Evolutionary conservation across 2,888 invertebrate genomes (phyloP).

Genomic region (Caenorhabditis afra): DNA sequence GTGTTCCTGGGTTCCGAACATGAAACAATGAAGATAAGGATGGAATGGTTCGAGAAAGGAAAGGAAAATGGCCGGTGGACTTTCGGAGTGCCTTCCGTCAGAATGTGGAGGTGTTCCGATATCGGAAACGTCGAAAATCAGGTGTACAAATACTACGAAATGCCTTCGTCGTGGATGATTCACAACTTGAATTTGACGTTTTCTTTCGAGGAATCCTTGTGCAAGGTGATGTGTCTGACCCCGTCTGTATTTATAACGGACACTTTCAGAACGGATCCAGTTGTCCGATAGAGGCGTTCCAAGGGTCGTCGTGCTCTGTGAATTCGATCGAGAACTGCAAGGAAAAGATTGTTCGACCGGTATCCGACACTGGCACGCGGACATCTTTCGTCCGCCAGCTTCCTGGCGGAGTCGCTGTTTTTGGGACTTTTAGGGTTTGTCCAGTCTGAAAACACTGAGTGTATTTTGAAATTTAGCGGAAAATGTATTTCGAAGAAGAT

Average conservation of each 20-base stretch:
- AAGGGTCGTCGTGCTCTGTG: not conserved
- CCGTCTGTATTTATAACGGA: too few relatives aligned
- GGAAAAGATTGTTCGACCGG: not conserved
- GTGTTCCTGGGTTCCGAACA: too few relatives aligned
- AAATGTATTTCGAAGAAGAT: not conserved
- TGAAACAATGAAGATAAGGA: too few relatives aligned
- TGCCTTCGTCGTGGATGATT: constrained; percentile 9
- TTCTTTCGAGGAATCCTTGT: constrained; percentile 5
- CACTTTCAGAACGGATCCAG: constrained; percentile 16
- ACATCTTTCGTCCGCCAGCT: constrained; percentile 1
- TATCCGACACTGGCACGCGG: too few relatives aligned
- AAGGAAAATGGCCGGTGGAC: too few relatives aligned
- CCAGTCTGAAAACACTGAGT: too few relatives aligned
- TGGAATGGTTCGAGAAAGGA: too few relatives aligned
- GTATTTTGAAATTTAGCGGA: not conserved
- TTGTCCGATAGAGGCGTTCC: not conserved
- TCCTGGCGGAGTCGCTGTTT: constrained; percentile 9
- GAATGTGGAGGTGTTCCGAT: constrained; percentile 28
- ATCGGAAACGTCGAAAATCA: constrained; percentile 4
- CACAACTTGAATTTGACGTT: not conserved
- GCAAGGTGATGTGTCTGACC: not conserved
- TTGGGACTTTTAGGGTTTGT: constrained; percentile 11
- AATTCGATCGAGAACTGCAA: not conserved
- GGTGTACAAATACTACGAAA: constrained; percentile 18
- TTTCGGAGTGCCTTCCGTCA: too few relatives aligned